These are phyloP conservation scores for Rhinichthys klamathensis DNA, from an alignment of 2,113 vertebrate species.

Conservation along the genomic window DNA sequence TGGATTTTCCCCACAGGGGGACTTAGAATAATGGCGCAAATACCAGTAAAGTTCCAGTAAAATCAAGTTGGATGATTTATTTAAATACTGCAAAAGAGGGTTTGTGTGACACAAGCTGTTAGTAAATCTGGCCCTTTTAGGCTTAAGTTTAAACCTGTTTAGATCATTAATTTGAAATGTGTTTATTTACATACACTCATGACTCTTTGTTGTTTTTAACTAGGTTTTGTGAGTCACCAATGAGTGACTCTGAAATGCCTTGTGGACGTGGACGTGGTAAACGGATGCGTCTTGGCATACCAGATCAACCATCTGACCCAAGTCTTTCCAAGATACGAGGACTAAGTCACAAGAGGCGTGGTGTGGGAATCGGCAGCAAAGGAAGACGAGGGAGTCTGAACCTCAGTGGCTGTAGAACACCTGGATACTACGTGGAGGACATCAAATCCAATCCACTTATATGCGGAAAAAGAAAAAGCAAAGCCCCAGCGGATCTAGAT, in stretches of 20 bases:
- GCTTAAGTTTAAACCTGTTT: background rate
- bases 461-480: slow-evolving; percentile 90
- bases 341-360: slow-evolving; percentile 89
- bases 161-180: background rate
- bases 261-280: slow-evolving; percentile 93
- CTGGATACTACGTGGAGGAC: slow-evolving; percentile 92
- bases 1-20: too few relatives aligned
- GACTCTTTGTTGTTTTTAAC: slow-evolving; percentile 39
- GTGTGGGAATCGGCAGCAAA: slow-evolving; percentile 89
- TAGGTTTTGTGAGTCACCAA: slow-evolving; percentile 97
- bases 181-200: slow-evolving; percentile 4
- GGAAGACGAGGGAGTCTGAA: slow-evolving; percentile 92
- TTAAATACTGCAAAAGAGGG: too few relatives aligned
- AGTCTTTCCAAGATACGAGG: slow-evolving; percentile 87
- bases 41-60: too few relatives aligned
- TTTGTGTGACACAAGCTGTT: too few relatives aligned
- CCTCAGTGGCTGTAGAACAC: slow-evolving; percentile 85
- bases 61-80: too few relatives aligned
- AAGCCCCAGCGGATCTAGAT: slow-evolving; percentile 90
- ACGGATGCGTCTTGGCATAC: slow-evolving; percentile 84
- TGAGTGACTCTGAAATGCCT: slow-evolving; percentile 92
- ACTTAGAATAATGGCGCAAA: too few relatives aligned
- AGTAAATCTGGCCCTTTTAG: too few relatives aligned
- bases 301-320: slow-evolving; percentile 79
- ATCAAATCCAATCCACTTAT: slow-evolving; percentile 86